Percentiles rank a stretch among this genome's conserved stretches.
Conservation (phyloP, 2,888 invertebrate genomes). For the Leptarthrus brevirostris region DNA sequence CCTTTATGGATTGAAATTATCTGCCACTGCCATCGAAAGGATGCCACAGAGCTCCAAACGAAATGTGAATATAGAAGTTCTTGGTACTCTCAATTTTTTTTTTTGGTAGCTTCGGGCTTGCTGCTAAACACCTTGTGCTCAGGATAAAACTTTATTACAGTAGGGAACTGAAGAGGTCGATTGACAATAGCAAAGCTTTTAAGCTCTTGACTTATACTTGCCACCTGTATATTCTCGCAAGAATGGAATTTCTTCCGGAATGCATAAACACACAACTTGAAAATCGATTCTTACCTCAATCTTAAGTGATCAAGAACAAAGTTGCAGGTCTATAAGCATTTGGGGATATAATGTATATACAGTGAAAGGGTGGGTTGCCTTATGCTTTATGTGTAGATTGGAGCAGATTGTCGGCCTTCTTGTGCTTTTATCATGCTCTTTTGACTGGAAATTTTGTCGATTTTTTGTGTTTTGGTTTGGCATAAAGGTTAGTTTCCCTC, state of each 20-base stretch:
- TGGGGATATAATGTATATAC: too few species aligned
- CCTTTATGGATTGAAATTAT: slow-evolving; percentile 31
- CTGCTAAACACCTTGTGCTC: slow-evolving; percentile 34
- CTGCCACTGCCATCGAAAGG: slow-evolving; percentile 1
- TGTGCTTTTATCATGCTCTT: too few species aligned
- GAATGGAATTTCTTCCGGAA: slow-evolving; percentile 19
- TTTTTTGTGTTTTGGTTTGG: too few species aligned
- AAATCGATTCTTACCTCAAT: slow-evolving; percentile 26
- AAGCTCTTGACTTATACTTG: slow-evolving; percentile 44
- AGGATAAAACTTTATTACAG: slow-evolving; percentile 42
- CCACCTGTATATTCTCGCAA: slow-evolving; percentile 1
- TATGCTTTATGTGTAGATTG: too few species aligned
- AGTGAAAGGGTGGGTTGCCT: too few species aligned
- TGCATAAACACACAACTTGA: slow-evolving; percentile 23
- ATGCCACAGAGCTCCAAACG: not conserved
- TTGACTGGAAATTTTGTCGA: too few species aligned
- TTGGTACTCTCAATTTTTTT: too few species aligned
- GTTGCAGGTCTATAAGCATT: not conserved
- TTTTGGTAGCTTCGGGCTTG: slow-evolving; percentile 12
- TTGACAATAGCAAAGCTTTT: slow-evolving; percentile 40
- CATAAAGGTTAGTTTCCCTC: too few species aligned
- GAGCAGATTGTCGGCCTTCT: too few species aligned
- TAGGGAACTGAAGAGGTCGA: slow-evolving; percentile 31
- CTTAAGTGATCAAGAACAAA: slow-evolving; percentile 18
- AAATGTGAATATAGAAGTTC: slow-evolving; percentile 5